These are phyloP conservation scores for Ethmia dodecea DNA, from an alignment of 2,888 invertebrate species.

Conservation along the genomic window DNA sequence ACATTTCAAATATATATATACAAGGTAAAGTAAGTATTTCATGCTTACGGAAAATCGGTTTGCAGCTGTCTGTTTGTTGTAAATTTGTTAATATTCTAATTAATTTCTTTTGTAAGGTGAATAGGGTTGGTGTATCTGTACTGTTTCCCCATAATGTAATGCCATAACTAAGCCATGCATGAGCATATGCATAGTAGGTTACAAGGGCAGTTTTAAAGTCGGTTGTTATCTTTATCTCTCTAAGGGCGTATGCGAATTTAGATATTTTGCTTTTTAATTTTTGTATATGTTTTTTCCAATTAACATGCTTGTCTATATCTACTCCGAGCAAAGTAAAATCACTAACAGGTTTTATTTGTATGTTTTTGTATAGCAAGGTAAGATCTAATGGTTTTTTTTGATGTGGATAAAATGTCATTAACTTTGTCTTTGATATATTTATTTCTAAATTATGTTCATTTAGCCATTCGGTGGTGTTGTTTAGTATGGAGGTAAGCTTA, in stretches of 20 bases:
- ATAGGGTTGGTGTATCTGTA: not conserved
- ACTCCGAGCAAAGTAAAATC: too few relatives aligned
- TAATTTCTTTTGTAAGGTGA: slow-evolving; percentile 1
- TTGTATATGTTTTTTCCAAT: slow-evolving; percentile 1
- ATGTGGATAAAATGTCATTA: slow-evolving; percentile 2
- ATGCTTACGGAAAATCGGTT: not conserved
- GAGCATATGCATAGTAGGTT: slow-evolving; percentile 1
- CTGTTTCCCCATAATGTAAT: too few relatives aligned
- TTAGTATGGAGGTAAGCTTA: not conserved
- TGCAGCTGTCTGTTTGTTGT: not conserved
- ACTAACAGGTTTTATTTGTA: not conserved
- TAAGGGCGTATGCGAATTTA: slow-evolving; percentile 1
- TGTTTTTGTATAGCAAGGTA: not conserved
- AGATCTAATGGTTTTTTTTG: slow-evolving; percentile 1
- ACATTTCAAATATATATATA: too few relatives aligned
- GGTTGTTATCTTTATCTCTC: not conserved
- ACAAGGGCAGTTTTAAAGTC: not conserved
- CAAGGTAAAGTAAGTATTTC: too few relatives aligned
- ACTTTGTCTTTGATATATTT: slow-evolving; percentile 2
- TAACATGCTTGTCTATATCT: slow-evolving; percentile 1
- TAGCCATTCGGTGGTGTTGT: slow-evolving; percentile 1
- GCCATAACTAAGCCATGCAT: slow-evolving; percentile 1
- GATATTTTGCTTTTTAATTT: slow-evolving; percentile 1
- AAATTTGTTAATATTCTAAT: not conserved
- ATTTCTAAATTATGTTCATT: slow-evolving; percentile 2